Conservation (phyloP, 2,113 vertebrate species). For the Engraulis encrasicolus region DNA sequence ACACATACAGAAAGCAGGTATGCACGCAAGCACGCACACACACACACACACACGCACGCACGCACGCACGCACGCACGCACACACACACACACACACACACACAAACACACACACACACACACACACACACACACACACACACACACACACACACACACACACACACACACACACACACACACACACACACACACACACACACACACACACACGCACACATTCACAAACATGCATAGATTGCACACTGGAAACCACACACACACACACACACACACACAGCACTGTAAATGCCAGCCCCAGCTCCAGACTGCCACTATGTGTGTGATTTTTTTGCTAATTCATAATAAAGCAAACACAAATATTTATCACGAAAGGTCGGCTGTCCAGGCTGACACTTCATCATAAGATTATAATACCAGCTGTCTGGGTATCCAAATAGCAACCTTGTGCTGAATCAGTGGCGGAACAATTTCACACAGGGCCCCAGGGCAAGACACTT, state of each 20-base stretch:
- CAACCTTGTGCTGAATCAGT: neutral
- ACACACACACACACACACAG: neutral
- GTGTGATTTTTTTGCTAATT: neutral
- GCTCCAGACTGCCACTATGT: neutral
- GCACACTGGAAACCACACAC: neutral
- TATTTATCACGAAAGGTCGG: neutral
- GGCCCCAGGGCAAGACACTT: too few relatives aligned
- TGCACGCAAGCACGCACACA: too few relatives aligned
- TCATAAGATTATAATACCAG: neutral
- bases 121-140: constrained; percentile 1
- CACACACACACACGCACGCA: too few relatives aligned
- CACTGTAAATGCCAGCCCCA: too few relatives aligned
- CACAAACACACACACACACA: neutral
- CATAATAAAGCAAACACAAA: neutral
- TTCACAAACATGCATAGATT: neutral
- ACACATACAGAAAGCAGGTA: too few relatives aligned
- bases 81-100: neutral
- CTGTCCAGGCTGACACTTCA: neutral
- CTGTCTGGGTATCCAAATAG: neutral
- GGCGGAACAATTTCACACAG: too few relatives aligned
- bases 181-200: neutral
- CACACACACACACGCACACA: neutral
- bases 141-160: neutral
- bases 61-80: neutral
- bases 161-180: neutral